Conservation (phyloP, 1,140 invertebrate species). For the Andrena cerasifolii region DNA sequence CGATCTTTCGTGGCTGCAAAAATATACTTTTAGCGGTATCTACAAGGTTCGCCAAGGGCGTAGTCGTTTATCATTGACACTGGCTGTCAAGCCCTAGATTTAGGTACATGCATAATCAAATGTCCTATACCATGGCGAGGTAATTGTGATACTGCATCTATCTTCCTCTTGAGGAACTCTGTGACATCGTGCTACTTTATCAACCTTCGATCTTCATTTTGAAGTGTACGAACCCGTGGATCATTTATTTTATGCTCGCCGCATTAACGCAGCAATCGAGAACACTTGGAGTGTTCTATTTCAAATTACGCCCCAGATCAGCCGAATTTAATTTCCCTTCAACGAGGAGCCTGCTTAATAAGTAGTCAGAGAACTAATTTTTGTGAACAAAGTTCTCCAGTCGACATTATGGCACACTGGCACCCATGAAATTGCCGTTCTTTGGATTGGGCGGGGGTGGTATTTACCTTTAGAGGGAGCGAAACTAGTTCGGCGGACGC, state of each 20-base stretch:
- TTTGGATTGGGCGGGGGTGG: not conserved
- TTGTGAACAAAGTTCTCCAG: conserved; percentile 18
- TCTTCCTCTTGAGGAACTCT: not conserved
- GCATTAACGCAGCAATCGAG: not conserved
- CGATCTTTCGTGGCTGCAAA: not conserved
- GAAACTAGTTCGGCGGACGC: not conserved
- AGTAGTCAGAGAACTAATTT: conserved; percentile 26
- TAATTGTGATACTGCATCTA: conserved; percentile 16
- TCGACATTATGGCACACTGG: conserved; percentile 14
- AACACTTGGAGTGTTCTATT: not conserved
- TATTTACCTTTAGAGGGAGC: conserved; percentile 33
- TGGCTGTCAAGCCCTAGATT: not conserved
- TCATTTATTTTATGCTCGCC: too few relatives aligned
- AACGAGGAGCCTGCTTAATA: not conserved
- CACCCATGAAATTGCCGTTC: conserved; percentile 6
- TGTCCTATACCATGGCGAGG: not conserved
- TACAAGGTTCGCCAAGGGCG: not conserved
- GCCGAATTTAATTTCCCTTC: not conserved
- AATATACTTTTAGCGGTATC: not conserved
- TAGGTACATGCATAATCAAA: conserved; percentile 13
- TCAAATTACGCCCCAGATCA: not conserved
- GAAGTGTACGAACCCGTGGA: not conserved
- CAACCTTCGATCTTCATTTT: not conserved
- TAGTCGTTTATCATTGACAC: conserved; percentile 25
- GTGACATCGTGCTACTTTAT: not conserved